Base-by-base conservation (phyloP, 2,797 vertebrate species). In the Spinus pinus region DNA sequence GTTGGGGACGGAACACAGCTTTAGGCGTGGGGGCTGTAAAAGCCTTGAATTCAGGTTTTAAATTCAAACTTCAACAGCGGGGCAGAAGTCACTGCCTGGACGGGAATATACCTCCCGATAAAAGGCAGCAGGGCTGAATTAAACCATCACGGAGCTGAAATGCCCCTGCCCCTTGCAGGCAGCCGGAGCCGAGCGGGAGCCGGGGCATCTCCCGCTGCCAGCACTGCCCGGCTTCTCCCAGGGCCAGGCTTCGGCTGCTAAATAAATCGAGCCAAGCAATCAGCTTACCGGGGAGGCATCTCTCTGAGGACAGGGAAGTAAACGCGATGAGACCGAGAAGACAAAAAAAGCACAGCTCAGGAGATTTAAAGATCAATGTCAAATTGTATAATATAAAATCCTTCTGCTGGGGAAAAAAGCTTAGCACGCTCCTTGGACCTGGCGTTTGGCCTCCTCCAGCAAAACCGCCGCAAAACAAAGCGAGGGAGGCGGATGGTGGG, bases 301-400 rank as follows among this genome's bases (percentile, higher is more conserved):
- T 91, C 89, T 95, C 60, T 84, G 85, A 95, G 85, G 95, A 95
- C 90, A 87, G 83, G 39, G 66, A 62, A 64, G 80, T 39, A 91
- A 96, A 95, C 75, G 92, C 96, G 96, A 95, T 61, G 77, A 94
- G 95, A 94, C 58, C 82, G 60, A 67, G 87, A 87, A 69, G 93
- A 92, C 94, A 88, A 92, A 93, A 96, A 95, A 97, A 97, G 94
- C 96, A 95, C 96, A 97, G 97, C 94, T 97, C 97, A 95, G 96
- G 89, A 82, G 96, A 97, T 96, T 98, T 97, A 98, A 97, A 98
- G 97, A 97, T 97, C 97, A 97, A 77, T 85, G 93, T 97, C 97
- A 98, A 97, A 97, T 93, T 96, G 96, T 97, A 95, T 96, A 97
- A 97, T 94, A 95, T 91, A 70, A 96, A 97, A 96, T 94, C 95